A percentile compares a stretch with the other conserved stretches of the same genome.
phyloP scores from a whole-genome alignment of 37 sponge, comb jelly and placozoan species.

The Ianthella basta region DNA sequence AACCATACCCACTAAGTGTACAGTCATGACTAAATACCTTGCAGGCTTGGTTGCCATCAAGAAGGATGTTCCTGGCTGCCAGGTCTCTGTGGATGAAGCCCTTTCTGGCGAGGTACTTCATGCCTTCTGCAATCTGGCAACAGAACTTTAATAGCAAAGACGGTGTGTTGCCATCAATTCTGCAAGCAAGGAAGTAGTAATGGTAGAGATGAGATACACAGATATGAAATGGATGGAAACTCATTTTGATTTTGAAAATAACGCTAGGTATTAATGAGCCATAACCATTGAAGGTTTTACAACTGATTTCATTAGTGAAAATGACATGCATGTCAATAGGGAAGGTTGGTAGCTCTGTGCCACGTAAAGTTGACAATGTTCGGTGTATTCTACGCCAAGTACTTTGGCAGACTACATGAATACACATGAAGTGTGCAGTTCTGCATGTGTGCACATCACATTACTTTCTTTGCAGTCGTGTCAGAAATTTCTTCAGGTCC shows the following conservation, averaged over 20 bases:
- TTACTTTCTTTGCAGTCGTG: neutral
- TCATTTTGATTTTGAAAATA: too few relatives aligned
- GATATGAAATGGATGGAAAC: neutral
- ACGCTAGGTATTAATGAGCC: too few relatives aligned
- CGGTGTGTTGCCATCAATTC: neutral
- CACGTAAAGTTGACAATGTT: too few relatives aligned
- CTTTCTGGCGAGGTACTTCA: conserved; percentile 10
- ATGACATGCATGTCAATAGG: too few relatives aligned
- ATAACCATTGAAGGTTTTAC: too few relatives aligned
- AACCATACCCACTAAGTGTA: neutral
- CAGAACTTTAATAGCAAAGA: neutral
- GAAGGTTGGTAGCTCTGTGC: too few relatives aligned
- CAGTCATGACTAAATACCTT: neutral
- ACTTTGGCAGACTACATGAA: too few relatives aligned
- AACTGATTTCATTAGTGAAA: too few relatives aligned
- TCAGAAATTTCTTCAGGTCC: neutral
- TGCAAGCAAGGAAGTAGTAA: neutral
- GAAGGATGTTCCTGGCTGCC: conserved; percentile 6
- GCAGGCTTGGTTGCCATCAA: neutral
- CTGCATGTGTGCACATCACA: too few relatives aligned
- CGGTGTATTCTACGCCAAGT: too few relatives aligned
- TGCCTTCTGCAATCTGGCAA: conserved; percentile 10
- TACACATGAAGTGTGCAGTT: too few relatives aligned
- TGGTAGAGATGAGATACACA: neutral
- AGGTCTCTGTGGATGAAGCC: conserved; percentile 9